Base-by-base conservation (phyloP, 2,113 vertebrate genomes). In the Oncorhynchus keta region DNA sequence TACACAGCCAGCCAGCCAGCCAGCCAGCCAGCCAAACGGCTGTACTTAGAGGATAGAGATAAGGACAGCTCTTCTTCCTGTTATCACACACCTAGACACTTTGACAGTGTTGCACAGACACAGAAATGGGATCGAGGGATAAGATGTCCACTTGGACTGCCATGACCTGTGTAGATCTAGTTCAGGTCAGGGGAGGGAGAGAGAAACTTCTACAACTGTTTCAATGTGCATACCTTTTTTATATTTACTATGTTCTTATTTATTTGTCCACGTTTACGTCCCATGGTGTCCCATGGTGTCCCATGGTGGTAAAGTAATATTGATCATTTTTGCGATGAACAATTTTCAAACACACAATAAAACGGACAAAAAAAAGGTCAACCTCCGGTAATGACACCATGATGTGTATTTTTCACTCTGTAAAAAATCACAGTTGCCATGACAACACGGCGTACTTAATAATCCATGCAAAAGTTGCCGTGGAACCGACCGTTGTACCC, bases 391-490 rank as follows among this genome's bases (percentile, higher is more conserved):
- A 62, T 22, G 59, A 62, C 59, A 62, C 18, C n/a, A 9, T 3
- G 59, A 62, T 24, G 9, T n/a, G 65, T 35, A 8, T 8, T 35
- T 35, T 65, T 62, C 74, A 59, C 14, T 24, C 24, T 24, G 24
- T 24, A 24, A 24, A 24, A 83, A 77, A 77, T 79, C 70, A 67
- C 55, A 55, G 92, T 94, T 93, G 87, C 91, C 85, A 93, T 93
- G 92, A 87, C 91, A 90, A 93, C 92, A 64, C 77, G 79, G 79
- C 85, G 81, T 83, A 87, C 79, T 80, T 82, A 86, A 86, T 89
- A 88, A 92, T 84, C 86, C 74, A 28, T 85, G 88, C 83, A 80
- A 85, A 85, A 85, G 74, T 78, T 61, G 78, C 80, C 72, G 75
- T 81, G 75, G 49, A 51, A 55, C 5, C 75, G 81, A 72, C 81